phyloP scores from a whole-genome alignment of 2,113 vertebrate species.

The Parus major region DNA sequence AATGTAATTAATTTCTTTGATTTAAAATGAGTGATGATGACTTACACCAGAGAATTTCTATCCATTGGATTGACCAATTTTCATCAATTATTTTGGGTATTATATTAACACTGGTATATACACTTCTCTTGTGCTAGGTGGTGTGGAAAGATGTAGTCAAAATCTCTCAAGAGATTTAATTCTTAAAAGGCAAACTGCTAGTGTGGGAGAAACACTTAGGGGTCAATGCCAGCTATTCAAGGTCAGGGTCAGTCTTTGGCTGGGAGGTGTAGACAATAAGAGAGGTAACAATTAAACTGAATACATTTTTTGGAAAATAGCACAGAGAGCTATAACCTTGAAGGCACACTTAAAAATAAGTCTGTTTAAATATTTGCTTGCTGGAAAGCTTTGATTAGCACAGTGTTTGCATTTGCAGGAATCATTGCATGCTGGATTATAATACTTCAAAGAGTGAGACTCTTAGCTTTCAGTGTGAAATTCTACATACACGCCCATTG shows the following conservation, averaged over 20 bases:
- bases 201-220: neutral
- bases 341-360: neutral
- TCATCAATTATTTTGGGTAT: neutral
- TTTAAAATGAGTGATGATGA: neutral
- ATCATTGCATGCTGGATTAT: neutral
- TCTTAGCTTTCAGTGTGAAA: neutral
- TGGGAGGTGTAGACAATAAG: neutral
- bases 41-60: neutral
- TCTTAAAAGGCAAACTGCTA: neutral
- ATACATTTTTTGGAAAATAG: neutral
- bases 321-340: neutral
- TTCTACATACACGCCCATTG: neutral
- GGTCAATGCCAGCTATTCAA: neutral
- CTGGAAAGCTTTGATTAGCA: neutral
- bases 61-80: neutral
- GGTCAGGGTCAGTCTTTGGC: neutral
- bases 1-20: neutral
- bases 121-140: neutral
- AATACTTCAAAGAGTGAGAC: neutral
- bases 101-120: neutral
- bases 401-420: neutral
- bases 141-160: neutral
- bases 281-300: neutral
- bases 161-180: neutral
- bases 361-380: neutral